Evolutionary conservation across 2,888 invertebrate genomes (phyloP).

Genomic region (Cryptus armator): DNA sequence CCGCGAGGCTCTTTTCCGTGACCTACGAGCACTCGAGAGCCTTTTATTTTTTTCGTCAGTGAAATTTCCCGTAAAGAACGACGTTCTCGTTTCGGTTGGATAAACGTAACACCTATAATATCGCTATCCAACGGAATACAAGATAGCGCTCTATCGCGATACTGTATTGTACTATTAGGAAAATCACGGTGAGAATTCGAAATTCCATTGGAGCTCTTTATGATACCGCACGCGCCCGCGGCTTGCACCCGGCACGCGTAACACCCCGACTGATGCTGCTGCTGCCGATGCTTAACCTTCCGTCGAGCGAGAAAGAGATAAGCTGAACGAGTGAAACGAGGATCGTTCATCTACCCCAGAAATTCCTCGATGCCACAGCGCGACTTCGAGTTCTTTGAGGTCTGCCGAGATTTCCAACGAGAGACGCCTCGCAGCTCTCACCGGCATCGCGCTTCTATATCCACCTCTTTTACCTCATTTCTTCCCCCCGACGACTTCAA

Average conservation of each 20-base stretch:
- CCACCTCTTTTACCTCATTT: conserved; percentile 10
- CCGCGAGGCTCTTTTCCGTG: conserved; percentile 1
- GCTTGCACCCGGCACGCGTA: conserved; percentile 70
- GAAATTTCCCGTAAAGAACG: no score
- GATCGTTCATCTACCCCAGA: conserved; percentile 70
- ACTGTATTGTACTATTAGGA: conserved; percentile 21
- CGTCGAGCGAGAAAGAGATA: conserved; percentile 56
- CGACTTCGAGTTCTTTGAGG: conserved; percentile 50
- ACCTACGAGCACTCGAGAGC: conserved; percentile 18
- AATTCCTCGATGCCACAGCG: conserved; percentile 69
- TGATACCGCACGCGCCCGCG: conserved; percentile 67
- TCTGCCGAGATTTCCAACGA: conserved; percentile 51
- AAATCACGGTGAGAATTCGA: conserved; percentile 46
- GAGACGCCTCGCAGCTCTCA: conserved; percentile 31
- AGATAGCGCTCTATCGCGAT: conserved; percentile 35
- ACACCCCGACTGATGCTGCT: not conserved
- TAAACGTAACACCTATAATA: not conserved
- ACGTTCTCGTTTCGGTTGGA: no score
- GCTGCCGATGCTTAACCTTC: not conserved
- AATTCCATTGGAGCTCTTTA: conserved; percentile 52
- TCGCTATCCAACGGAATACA: conserved; percentile 27
- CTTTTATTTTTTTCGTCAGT: no score
- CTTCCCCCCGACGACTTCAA: not conserved
- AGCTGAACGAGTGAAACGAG: conserved; percentile 55
- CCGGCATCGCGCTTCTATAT: not conserved